Base-by-base conservation (phyloP, 2,888 invertebrate species). In the Tetramorium bicarinatum region DNA sequence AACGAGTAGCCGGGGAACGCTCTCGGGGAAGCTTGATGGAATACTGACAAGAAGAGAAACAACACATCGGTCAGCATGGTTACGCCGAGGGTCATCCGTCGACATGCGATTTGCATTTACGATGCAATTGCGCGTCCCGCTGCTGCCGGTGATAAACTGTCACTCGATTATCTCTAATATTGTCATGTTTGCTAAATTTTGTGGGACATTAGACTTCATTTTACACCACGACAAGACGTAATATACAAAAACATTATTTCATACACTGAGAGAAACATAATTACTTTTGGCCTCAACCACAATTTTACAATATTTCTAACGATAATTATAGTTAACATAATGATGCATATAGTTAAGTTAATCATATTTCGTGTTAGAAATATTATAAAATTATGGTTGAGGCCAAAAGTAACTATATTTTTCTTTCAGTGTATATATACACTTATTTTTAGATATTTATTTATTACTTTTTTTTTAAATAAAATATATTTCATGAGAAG, bases 1-100 rank as follows among this genome's bases (percentile, higher is more conserved):
- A 6, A 44, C 74, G 52, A 83, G 80, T 72, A 82, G 80, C 75
- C 79, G 66, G 79, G 71, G 61, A 77, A 61, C 44, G 54, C 62
- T 47, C 66, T 62, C 21, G 38, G 54, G 75, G 76, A 62, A 67
- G 59, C 67, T 82, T 82, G 84, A 84, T 59, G 82, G 66, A 52
- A 61, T 59, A 76, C 29, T 66, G 88, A 87, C 86, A 84, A 81
- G 38, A 72, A 71, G 88, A 85, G 80, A 85, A 83, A 83, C 77
- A 83, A 77, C 82, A 56, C 67, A 34, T 56, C 59, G 67, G 77
- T 74, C 72, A 81, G 69, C 83, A 21, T 59, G 38, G 34, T 67
- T 67, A 54, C 77, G 66, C n/a, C 59, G 38, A 67, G 41, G 82
- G 82, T 64, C 41, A 54, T 64, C 34, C 44, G 72, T 75, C 56